phyloP scores from a whole-genome alignment of 2,888 invertebrate genomes.

The Acanthococcus lagerstroemiae region DNA sequence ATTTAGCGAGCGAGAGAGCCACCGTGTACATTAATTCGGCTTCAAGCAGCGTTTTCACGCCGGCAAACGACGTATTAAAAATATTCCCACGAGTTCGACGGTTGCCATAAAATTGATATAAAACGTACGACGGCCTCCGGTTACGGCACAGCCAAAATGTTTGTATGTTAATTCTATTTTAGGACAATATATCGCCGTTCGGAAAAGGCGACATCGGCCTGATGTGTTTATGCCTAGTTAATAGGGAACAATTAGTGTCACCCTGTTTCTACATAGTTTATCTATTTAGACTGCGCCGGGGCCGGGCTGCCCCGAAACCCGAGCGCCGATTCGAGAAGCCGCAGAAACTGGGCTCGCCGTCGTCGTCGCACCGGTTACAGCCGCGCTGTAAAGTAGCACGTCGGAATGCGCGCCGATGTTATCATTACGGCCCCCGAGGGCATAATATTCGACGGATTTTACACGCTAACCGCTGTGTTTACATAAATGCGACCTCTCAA shows the following conservation, averaged over 20 bases:
- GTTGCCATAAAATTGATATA: not conserved
- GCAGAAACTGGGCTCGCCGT: not conserved
- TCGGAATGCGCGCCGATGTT: conserved; percentile 21
- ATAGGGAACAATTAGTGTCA: conserved; percentile 26
- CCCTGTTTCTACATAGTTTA: conserved; percentile 8
- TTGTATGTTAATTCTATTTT: too few species aligned
- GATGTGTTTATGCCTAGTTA: conserved; percentile 24
- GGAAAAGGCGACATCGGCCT: not conserved
- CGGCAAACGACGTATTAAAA: too few species aligned
- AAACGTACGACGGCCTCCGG: not conserved
- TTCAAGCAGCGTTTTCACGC: too few species aligned
- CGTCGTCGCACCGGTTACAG: conserved; percentile 4
- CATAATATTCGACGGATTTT: conserved; percentile 26
- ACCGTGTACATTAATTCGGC: too few species aligned
- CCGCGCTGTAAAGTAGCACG: conserved; percentile 8
- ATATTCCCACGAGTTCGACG: not conserved
- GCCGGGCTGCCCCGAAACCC: not conserved
- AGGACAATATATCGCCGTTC: too few species aligned
- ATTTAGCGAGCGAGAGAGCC: too few species aligned
- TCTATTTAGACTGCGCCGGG: not conserved
- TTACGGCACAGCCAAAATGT: too few species aligned
- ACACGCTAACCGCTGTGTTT: conserved; percentile 25
- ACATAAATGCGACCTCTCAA: conserved; percentile 23
- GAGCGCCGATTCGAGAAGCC: not conserved
- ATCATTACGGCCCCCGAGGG: conserved; percentile 26